Evolutionary conservation across 2,113 vertebrate genomes (phyloP).

Genomic region (Gambusia affinis): DNA sequence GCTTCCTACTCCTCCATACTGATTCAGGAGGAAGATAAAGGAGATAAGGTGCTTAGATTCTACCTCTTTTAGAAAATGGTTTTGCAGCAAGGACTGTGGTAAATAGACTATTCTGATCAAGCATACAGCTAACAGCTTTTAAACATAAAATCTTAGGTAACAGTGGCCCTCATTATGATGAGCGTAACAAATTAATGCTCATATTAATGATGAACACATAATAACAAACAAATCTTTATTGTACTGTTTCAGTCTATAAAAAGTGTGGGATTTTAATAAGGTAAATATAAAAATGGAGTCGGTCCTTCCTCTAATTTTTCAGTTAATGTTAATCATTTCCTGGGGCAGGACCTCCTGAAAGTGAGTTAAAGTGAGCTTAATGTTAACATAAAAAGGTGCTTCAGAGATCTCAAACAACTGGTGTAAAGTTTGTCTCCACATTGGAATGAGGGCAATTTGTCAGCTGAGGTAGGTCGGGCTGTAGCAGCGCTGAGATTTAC

Average conservation of each 20-base stretch:
- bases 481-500: slow-evolving; percentile 69
- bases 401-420: slow-evolving; percentile 50
- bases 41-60: too few species aligned
- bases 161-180: too few species aligned
- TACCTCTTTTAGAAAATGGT: too few species aligned
- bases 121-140: too few species aligned
- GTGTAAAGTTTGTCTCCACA: slow-evolving; percentile 61
- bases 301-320: slow-evolving; percentile 57
- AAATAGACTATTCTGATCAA: too few species aligned
- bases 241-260: background rate
- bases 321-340: slow-evolving; percentile 62
- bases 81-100: too few species aligned
- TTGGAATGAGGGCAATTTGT: slow-evolving; percentile 63
- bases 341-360: slow-evolving; percentile 38
- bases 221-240: background rate
- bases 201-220: too few species aligned
- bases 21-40: background rate
- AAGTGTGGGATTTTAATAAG: background rate
- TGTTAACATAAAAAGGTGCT: slow-evolving; percentile 57
- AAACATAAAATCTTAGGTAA: too few species aligned
- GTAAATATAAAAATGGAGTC: slow-evolving; percentile 54
- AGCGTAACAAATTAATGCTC: too few species aligned
- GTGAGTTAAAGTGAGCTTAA: slow-evolving; percentile 54
- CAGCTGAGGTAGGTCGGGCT: slow-evolving; percentile 64
- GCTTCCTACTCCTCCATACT: background rate